Evolutionary conservation across 1,140 invertebrate species (phyloP).

Genomic region (Zaprionus kolodkinae): DNA sequence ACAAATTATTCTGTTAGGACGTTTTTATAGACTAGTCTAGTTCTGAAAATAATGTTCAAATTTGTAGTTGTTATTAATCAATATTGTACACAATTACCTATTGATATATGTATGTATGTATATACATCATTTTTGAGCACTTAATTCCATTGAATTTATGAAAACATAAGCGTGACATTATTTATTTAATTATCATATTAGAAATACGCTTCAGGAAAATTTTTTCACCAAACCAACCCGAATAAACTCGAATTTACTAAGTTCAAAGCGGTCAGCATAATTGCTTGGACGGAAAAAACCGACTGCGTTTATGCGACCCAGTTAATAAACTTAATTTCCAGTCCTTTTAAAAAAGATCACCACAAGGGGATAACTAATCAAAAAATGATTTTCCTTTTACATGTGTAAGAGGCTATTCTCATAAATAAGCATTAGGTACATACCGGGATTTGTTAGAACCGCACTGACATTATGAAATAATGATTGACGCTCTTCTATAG

Average conservation of each 20-base stretch:
- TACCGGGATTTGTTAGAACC: constrained; percentile 90
- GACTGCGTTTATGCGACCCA: not conserved
- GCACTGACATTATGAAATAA: constrained; percentile 89
- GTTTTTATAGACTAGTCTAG: not conserved
- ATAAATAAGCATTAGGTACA: constrained; percentile 35
- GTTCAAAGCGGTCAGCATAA: not conserved
- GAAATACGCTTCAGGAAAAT: too few species aligned
- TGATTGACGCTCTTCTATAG: constrained; percentile 89
- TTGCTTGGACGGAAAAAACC: not conserved
- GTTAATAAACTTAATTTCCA: not conserved
- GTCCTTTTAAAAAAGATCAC: not conserved
- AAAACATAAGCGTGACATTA: not conserved
- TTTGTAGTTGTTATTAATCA: too few species aligned
- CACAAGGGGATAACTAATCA: not conserved
- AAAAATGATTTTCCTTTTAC: not conserved
- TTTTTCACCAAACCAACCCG: too few species aligned
- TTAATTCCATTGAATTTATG: too few species aligned
- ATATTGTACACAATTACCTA: too few species aligned
- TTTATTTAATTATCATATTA: not conserved
- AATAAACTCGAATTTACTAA: not conserved
- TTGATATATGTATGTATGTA: too few species aligned
- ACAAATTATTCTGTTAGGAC: too few species aligned
- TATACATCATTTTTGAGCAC: too few species aligned
- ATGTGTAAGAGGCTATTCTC: not conserved
- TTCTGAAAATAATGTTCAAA: too few species aligned